Evolutionary conservation across 2,888 invertebrate genomes (phyloP).

Genomic region (Onthophagus sagittarius): DNA sequence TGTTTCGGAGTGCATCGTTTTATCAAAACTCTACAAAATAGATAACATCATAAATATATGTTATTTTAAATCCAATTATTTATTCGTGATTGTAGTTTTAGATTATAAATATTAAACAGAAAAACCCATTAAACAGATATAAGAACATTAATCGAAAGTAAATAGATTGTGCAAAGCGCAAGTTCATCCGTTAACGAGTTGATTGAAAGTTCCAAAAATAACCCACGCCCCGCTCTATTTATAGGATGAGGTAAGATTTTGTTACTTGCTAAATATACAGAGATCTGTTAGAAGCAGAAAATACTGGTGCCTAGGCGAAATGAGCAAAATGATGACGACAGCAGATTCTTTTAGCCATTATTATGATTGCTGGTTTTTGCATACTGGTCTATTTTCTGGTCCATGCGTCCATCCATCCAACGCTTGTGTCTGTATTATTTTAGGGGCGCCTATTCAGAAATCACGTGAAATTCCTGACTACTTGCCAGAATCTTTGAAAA

Average conservation of each 20-base stretch:
- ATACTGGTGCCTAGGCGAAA: neutral
- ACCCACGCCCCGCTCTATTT: neutral
- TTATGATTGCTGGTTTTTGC: neutral
- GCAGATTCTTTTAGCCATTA: neutral
- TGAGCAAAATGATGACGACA: neutral
- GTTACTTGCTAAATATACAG: neutral
- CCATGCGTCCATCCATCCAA: neutral
- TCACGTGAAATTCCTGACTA: slow-evolving; percentile 28
- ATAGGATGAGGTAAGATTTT: neutral
- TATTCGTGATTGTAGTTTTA: no score
- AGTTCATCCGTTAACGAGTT: neutral
- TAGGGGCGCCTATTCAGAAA: slow-evolving; percentile 16
- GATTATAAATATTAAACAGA: neutral
- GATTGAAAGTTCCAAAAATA: neutral
- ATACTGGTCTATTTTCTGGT: slow-evolving; percentile 16
- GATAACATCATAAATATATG: no score
- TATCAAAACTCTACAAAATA: neutral
- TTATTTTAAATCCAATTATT: no score
- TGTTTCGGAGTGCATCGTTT: neutral
- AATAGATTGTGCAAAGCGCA: neutral
- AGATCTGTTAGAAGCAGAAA: neutral
- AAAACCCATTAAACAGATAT: neutral
- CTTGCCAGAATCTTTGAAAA: slow-evolving; percentile 20
- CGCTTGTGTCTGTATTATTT: slow-evolving; percentile 25
- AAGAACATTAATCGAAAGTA: neutral